Evolutionary conservation across 2,888 invertebrate species (phyloP), one percentile per base, ranked within the genome.

Genomic region (Melanargia galathea): DNA sequence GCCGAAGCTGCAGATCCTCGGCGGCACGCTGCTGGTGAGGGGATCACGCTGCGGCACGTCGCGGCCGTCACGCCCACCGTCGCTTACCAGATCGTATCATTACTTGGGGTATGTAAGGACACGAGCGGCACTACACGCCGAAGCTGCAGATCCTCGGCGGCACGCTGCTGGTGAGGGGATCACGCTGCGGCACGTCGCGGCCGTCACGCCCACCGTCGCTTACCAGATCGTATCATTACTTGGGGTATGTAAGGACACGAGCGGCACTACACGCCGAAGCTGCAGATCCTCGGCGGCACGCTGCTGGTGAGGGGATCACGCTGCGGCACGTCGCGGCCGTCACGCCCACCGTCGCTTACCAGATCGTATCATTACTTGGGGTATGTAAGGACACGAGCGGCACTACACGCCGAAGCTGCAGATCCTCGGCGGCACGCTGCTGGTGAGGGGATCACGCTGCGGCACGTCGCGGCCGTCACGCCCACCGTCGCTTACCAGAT

Each of bases 401-500:
- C 0, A 55, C 18, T 71, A 90, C 0, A 81, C 82, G 60, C 90
- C 90, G 0, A 89, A 89, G 73, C 64, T 86, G 20, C 90, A 90
- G 70, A 73, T 90, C 11, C 40, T 90, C 0, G 90, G 86, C 0
- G 82, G 82, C 2, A 82, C 84, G 0, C 77, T 80, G 2, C 76
- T 90, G 0, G 79, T 90, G 82, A 82, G 13, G 86, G 86, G 0
- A 51, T 89, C 18, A 77, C 84, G 1, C 43, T 90, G 40, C 71
- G 79, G 1, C 90, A 90, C 30, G 78, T 86, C 8, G 72, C 90
- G 0, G 70, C 82, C 0, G 62, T 90, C 16, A 90, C 89, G 0
- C 90, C 90, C 0, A 80, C 86, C 1, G 76, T 90, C 1, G 90
- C 90, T 0, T 84, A 89, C 62, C 90, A 90, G 71, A 87, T 90